Conservation (phyloP, 1,140 invertebrate species). For the Diorhabda sublineata region DNA sequence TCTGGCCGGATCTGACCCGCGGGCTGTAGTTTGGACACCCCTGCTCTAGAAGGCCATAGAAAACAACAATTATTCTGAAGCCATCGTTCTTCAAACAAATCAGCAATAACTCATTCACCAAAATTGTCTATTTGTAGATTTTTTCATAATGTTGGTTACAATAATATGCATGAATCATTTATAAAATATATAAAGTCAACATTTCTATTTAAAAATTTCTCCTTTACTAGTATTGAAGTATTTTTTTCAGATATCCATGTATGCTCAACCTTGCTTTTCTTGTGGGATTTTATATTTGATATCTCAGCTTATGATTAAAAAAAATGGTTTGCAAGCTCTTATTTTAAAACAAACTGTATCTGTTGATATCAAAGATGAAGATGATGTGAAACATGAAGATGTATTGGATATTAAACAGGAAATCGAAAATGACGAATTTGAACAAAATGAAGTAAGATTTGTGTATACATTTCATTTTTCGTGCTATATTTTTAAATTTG, state of each 20-base stretch:
- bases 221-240: neutral
- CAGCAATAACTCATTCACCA: too few relatives aligned
- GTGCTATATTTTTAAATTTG: neutral
- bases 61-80: too few relatives aligned
- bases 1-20: too few relatives aligned
- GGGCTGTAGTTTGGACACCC: too few relatives aligned
- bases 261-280: slow-evolving; percentile 58
- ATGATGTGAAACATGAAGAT: slow-evolving; percentile 33
- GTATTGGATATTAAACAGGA: slow-evolving; percentile 21
- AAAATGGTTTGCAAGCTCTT: slow-evolving; percentile 30
- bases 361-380: slow-evolving; percentile 36
- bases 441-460: neutral
- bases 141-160: too few relatives aligned
- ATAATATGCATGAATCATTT: too few relatives aligned
- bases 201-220: too few relatives aligned
- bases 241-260: slow-evolving; percentile 47
- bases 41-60: too few relatives aligned
- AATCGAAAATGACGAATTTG: slow-evolving; percentile 22
- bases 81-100: too few relatives aligned
- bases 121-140: too few relatives aligned
- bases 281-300: slow-evolving; percentile 76
- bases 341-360: slow-evolving; percentile 30
- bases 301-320: slow-evolving; percentile 61
- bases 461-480: too few relatives aligned
- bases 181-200: too few relatives aligned